These are phyloP conservation scores for Heterotilapia buettikoferi DNA, from an alignment of 2,113 vertebrate species.

Conservation along the genomic window DNA sequence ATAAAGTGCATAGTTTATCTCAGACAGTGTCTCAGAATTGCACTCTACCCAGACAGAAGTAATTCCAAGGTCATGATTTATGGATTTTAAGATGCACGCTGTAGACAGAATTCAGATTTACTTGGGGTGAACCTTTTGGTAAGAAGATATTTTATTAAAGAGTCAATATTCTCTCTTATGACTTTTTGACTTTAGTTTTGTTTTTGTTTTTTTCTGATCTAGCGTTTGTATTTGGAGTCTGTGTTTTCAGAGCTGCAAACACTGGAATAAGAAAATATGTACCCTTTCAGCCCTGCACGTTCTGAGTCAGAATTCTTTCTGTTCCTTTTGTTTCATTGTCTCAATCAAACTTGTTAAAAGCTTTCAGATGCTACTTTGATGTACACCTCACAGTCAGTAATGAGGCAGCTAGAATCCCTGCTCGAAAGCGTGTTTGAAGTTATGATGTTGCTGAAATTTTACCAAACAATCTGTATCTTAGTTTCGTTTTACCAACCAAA, in stretches of 20 bases:
- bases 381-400: background rate
- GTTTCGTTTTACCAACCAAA: background rate
- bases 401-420: background rate
- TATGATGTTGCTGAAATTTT: background rate
- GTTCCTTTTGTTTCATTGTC: background rate
- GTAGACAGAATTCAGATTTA: background rate
- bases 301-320: background rate
- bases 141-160: slow-evolving; percentile 37
- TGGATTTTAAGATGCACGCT: slow-evolving; percentile 8
- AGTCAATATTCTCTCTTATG: slow-evolving; percentile 16
- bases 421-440: background rate
- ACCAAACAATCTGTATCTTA: background rate
- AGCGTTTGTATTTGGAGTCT: background rate
- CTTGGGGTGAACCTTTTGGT: background rate
- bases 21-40: background rate
- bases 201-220: background rate
- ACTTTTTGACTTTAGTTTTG: background rate
- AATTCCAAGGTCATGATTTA: slow-evolving; percentile 20
- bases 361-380: background rate
- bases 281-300: background rate
- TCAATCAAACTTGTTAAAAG: background rate
- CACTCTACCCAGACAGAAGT: background rate
- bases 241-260: background rate
- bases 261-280: background rate
- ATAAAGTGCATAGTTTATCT: background rate